Percentiles rank a stretch among this genome's conserved stretches.
phyloP scores from a whole-genome alignment of 2,113 vertebrate species.

The Butorides virescens region DNA sequence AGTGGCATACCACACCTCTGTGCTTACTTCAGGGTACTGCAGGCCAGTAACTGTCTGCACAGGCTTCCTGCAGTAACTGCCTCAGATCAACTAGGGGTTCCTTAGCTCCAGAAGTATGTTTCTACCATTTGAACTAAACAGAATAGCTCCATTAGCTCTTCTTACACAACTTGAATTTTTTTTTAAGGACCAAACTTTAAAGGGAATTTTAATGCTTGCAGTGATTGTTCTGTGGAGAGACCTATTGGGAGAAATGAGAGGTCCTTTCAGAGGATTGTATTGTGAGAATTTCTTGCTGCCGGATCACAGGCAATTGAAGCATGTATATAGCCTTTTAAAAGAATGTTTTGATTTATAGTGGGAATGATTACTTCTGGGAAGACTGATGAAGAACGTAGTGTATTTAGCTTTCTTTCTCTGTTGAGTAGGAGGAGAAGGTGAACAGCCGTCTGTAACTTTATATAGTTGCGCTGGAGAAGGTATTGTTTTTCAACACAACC shows the following conservation, averaged over 20 bases:
- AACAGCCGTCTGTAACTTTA: slow-evolving; percentile 79
- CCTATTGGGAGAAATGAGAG: not conserved
- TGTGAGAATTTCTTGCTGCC: not conserved
- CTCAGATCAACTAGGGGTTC: not conserved
- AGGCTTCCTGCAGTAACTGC: not conserved
- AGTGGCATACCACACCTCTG: not conserved
- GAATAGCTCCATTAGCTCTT: not conserved
- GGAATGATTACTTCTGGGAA: not conserved
- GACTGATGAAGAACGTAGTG: not conserved
- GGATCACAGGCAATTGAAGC: not conserved
- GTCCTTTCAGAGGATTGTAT: not conserved
- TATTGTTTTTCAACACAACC: slow-evolving; percentile 89
- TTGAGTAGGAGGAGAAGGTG: slow-evolving; percentile 79
- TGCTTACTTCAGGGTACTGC: not conserved
- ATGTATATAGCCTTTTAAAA: not conserved
- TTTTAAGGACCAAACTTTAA: not conserved
- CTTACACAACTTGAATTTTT: not conserved
- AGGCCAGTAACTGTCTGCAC: not conserved
- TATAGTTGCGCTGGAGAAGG: slow-evolving; percentile 97
- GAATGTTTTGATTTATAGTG: not conserved
- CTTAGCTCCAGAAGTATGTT: not conserved
- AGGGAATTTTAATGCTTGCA: not conserved
- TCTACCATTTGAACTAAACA: not conserved
- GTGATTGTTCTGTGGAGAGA: not conserved
- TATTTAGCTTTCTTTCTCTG: not conserved